phyloP scores from a whole-genome alignment of 2,113 vertebrate species.

The Myotis yumanensis region DNA sequence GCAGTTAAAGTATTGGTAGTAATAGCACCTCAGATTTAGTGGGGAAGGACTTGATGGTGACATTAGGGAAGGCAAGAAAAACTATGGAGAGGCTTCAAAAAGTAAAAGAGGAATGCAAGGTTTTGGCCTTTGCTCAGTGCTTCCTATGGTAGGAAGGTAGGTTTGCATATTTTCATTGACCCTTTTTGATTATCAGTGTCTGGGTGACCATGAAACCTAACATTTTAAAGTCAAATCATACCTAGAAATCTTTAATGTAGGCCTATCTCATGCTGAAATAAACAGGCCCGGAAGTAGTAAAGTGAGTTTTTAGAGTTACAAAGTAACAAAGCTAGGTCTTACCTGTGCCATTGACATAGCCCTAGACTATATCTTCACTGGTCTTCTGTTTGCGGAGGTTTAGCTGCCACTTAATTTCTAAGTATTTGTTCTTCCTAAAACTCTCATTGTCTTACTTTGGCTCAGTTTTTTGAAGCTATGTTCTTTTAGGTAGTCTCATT shows the following conservation, averaged over 20 bases:
- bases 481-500: constrained; percentile 10
- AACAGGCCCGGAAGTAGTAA: background rate
- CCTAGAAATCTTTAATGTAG: background rate
- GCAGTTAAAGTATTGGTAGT: background rate
- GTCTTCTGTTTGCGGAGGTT: background rate
- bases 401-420: background rate
- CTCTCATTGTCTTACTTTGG: background rate
- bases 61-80: background rate
- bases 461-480: background rate
- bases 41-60: background rate
- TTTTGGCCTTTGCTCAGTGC: background rate
- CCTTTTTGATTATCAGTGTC: background rate
- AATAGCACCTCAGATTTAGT: background rate
- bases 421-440: background rate
- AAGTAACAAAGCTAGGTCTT: background rate
- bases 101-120: background rate
- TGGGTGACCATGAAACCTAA: background rate
- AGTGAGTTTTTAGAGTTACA: background rate
- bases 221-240: background rate
- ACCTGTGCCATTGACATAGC: background rate
- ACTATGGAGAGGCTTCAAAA: background rate
- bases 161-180: background rate
- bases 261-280: background rate
- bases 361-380: background rate
- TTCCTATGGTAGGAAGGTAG: background rate